Evolutionary conservation across 2,113 vertebrate genomes (phyloP).

Genomic region (Mellivora capensis): DNA sequence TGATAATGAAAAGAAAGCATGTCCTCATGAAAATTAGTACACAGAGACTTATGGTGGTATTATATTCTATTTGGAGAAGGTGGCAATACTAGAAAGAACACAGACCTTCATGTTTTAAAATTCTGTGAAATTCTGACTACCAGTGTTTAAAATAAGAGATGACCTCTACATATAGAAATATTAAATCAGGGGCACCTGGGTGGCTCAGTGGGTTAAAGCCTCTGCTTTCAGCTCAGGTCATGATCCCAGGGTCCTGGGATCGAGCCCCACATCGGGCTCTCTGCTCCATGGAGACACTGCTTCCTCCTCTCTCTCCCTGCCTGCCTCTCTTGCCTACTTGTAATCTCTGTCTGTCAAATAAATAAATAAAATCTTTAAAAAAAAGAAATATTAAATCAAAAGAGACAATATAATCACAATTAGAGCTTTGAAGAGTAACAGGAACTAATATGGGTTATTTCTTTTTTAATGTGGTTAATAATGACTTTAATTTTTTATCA

Average conservation of each 20-base stretch:
- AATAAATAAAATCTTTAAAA: no score
- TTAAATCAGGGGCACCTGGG: no score
- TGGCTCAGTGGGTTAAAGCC: no score
- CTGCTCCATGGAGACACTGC: no score
- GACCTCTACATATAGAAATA: background rate
- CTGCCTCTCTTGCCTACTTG: no score
- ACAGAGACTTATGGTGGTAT: background rate
- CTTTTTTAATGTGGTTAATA: background rate
- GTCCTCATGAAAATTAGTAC: background rate
- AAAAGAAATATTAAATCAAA: background rate
- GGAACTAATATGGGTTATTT: background rate
- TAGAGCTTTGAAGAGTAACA: background rate
- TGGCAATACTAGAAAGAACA: background rate
- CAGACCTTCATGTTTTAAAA: background rate
- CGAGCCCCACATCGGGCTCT: no score
- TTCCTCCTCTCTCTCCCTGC: no score
- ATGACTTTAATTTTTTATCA: background rate
- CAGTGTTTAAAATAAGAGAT: constrained; percentile 7
- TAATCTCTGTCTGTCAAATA: no score
- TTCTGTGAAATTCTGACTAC: background rate
- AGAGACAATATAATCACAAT: background rate
- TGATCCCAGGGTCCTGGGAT: no score
- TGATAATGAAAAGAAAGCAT: constrained; percentile 19
- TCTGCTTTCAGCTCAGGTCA: no score
- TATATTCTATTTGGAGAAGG: constrained; percentile 14